Base-by-base conservation (phyloP, 2,113 vertebrate genomes). In the Antechinus flavipes region DNA sequence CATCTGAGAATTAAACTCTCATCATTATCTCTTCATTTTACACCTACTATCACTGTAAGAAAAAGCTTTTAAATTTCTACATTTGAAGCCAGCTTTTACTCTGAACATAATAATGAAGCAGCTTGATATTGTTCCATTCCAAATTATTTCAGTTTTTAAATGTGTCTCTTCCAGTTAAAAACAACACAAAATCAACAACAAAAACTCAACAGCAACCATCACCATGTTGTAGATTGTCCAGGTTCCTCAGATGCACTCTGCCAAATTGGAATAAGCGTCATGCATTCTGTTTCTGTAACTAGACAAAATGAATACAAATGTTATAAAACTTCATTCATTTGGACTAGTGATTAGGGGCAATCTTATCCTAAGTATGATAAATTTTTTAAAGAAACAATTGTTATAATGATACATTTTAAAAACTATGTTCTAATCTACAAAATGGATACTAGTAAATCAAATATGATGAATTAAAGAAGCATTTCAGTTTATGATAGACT, bases 71-170 rank as follows among this genome's bases (percentile, higher is more conserved):
- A 90, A 92, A 61, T 94, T 27, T 55, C 55, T 2, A 11, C 93
- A 27, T 52, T 96, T 92, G 90, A 55, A 94, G 53, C 93, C 91
- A 96, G 9, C 42, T 95, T 96, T 96, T 96, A 2, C 56, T 97
- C 53, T 92, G 42, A 92, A 76, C 58, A n/a, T 94, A 94, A 93
- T 96, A 97, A 94, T 91, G 54, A 96, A 96, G 92, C 90, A 93
- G 58, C 94, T 68, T 50, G 47, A 84, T 95, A 68, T 56, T 53
- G 10, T 96, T 97, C 84, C 49, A 0, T 94, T 95, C 96, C 94
- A 90, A 47, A 96, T 54, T 27, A 94, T 50, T 90, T 95, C 46
- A 53, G 49, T 14, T 46, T 90, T 93, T 92, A 19, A 52, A 8
- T 84, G 35, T 94, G 89, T 49, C 8, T 84, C 30, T 97, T 96